phyloP scores from a whole-genome alignment of 2,888 invertebrate genomes.

The Eupithecia tripunctaria region DNA sequence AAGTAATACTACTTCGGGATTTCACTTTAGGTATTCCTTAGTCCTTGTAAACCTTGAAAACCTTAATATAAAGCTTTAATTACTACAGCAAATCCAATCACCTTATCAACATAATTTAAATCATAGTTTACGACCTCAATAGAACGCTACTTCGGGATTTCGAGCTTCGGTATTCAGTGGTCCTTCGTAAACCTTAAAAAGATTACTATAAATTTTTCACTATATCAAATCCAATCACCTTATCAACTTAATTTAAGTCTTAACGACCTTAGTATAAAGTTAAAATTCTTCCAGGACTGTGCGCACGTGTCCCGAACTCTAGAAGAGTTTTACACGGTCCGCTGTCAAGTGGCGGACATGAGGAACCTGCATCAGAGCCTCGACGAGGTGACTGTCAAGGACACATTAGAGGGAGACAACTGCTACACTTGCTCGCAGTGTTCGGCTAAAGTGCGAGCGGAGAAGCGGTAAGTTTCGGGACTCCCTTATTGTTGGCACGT shows the following conservation, averaged over 20 bases:
- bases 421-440: conserved; percentile 99
- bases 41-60: background rate
- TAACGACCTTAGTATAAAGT: background rate
- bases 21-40: background rate
- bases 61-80: background rate
- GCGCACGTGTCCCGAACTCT: conserved; percentile 96
- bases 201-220: background rate
- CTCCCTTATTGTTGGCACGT: too few relatives aligned
- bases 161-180: background rate
- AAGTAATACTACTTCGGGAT: background rate
- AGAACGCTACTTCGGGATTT: background rate
- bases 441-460: conserved; percentile 96
- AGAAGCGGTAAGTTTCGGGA: conserved; percentile 87
- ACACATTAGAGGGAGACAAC: conserved; percentile 97
- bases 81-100: too few relatives aligned
- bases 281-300: conserved; percentile 87
- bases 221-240: too few relatives aligned
- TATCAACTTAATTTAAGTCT: background rate
- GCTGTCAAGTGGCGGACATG: conserved; percentile 99
- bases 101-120: too few relatives aligned
- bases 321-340: conserved; percentile 98
- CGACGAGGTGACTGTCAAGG: conserved; percentile 98
- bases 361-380: conserved; percentile 96
- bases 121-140: too few relatives aligned
- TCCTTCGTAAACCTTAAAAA: background rate